These are phyloP conservation scores for Merops nubicus DNA, from an alignment of 2,113 vertebrate species.

Conservation along the genomic window DNA sequence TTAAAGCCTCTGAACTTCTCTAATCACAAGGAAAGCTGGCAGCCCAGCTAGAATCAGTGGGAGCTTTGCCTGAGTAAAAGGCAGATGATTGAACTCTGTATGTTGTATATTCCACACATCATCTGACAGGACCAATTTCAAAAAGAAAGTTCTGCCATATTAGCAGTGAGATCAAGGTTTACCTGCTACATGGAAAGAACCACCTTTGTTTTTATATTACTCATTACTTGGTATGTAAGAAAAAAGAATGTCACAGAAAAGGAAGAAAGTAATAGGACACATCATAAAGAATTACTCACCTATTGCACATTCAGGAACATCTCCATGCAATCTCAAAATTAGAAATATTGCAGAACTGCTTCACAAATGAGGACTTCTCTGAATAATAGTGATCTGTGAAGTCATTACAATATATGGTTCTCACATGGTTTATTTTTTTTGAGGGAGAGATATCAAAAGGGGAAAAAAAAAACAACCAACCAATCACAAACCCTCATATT, in stretches of 20 bases:
- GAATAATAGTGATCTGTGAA: not conserved
- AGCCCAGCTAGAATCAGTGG: not conserved
- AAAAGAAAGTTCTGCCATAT: not conserved
- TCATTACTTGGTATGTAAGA: not conserved
- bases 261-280: not conserved
- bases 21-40: not conserved
- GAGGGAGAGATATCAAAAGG: not conserved
- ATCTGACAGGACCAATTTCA: not conserved
- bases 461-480: not conserved
- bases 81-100: not conserved
- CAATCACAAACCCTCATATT: not conserved
- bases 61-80: not conserved
- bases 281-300: not conserved
- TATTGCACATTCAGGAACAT: not conserved
- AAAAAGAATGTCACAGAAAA: not conserved
- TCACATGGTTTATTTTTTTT: not conserved
- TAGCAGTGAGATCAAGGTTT: not conserved
- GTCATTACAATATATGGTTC: not conserved
- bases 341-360: not conserved
- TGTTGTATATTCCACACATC: not conserved
- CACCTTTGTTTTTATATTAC: not conserved
- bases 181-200: not conserved
- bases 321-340: not conserved
- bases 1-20: not conserved
- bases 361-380: not conserved